These are phyloP conservation scores for Macrosteles quadrilineatus DNA, from an alignment of 1,140 invertebrate genomes.

Conservation along the genomic window DNA sequence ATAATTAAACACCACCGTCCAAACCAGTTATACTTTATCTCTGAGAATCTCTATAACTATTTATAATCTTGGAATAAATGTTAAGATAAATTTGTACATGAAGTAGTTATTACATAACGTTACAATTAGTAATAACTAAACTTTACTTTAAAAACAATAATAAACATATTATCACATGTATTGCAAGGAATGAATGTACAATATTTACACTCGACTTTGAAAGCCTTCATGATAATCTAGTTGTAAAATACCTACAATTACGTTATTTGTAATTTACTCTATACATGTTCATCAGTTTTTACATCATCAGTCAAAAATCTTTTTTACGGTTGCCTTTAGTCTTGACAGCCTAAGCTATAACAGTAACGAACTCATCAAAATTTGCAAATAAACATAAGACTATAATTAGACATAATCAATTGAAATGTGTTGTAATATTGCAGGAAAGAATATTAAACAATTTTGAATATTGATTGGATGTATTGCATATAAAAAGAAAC, in stretches of 20 bases:
- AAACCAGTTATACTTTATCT: constrained; percentile 20
- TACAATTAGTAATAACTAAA: constrained; percentile 16
- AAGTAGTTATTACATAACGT: constrained; percentile 9
- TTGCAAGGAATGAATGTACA: constrained; percentile 10
- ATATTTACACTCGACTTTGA: constrained; percentile 3
- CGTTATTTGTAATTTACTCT: neutral
- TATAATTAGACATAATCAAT: too few relatives aligned
- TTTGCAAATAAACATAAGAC: too few relatives aligned
- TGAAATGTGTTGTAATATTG: too few relatives aligned
- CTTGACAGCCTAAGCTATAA: neutral
- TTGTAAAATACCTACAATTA: constrained; percentile 15
- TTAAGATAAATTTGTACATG: constrained; percentile 23
- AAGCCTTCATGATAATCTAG: constrained; percentile 10
- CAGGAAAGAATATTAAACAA: too few relatives aligned
- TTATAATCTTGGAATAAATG: constrained; percentile 10
- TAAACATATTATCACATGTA: constrained; percentile 24
- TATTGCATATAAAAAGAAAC: too few relatives aligned
- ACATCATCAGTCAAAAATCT: neutral
- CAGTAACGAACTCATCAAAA: too few relatives aligned
- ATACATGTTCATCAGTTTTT: neutral
- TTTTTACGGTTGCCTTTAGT: neutral
- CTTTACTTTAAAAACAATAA: constrained; percentile 7
- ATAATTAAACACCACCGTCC: neutral
- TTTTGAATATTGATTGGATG: too few relatives aligned
- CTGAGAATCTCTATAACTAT: constrained; percentile 21